These are phyloP conservation scores for Lates japonicus DNA, from an alignment of 2,797 vertebrate genomes.

Conservation along the genomic window DNA sequence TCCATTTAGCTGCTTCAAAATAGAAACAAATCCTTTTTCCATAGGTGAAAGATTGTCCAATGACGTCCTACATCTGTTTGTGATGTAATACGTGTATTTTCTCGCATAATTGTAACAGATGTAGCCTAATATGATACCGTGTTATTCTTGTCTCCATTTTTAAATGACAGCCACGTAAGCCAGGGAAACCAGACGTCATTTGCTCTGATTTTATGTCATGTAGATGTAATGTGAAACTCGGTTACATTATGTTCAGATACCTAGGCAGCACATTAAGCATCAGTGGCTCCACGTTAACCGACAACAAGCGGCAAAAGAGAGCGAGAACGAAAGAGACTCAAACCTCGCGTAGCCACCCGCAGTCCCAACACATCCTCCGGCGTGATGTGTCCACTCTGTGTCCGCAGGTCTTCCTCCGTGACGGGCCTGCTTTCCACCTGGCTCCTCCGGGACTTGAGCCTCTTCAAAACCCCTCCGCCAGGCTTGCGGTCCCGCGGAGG, in stretches of 20 bases:
- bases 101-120: background rate
- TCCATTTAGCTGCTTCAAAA: constrained; percentile 5
- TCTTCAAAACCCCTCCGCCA: constrained; percentile 86
- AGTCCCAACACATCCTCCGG: constrained; percentile 92
- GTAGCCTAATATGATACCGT: background rate
- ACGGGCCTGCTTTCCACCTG: constrained; percentile 81
- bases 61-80: constrained; percentile 21
- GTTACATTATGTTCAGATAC: background rate
- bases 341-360: constrained; percentile 84
- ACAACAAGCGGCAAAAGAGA: background rate
- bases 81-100: background rate
- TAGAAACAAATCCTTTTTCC: background rate
- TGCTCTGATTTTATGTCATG: background rate
- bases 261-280: background rate
- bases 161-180: background rate
- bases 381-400: constrained; percentile 84
- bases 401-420: constrained; percentile 90
- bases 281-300: background rate
- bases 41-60: background rate
- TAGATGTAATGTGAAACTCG: background rate
- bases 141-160: background rate
- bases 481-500: constrained; percentile 84
- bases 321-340: constrained; percentile 14
- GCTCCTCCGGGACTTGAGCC: constrained; percentile 86
- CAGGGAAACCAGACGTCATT: background rate